Evolutionary conservation across 2,113 vertebrate genomes (phyloP), one percentile per base, ranked within the genome.

Genomic region (Andinoacara biseriatus): DNA sequence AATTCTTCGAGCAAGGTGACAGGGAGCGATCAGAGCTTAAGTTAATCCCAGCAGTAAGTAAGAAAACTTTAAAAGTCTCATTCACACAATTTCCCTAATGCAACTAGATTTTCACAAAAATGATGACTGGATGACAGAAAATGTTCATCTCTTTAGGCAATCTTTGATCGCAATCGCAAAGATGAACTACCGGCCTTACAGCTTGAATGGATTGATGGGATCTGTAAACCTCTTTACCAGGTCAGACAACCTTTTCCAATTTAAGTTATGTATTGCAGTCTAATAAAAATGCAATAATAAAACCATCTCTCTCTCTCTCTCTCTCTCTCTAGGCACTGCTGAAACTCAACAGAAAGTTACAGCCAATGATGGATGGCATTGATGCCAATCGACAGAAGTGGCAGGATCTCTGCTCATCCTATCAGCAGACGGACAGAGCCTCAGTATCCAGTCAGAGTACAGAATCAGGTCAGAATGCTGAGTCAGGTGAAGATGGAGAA

Each of bases 1-100:
- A 99, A 90, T 99, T 99, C 95, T 99, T 99, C 86, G 98, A 99
- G 90, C 98, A 99, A 95, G 98, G 98, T 83, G 98, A 99, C 95
- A 96, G 98, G 91, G 98, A 99, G 89, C 94, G 98, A 91, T 95
- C 97, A 20, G 98, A 99, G 91, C 97, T 99, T 38, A 99, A 99
- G 93, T 92, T 99, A 92, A 99, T 95, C 3, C 98, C 98, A 90
- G 97, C 97, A 13, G 98, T 99, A 95, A 97, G 96, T 54, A 84
- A 63, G 13, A 52, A 43, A 14, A 18, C 59, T 76, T 81, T 11
- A 20, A 17, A 52, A 56, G 29, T 56, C 2, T 56, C 46, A 54
- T 18, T 57, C 40, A 7, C 1, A 14, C 46, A 5, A 29, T 67
- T 52, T 38, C 10, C 4, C 67, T 33, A 22, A 22, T 75, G 17